These are phyloP conservation scores for Drosophila cracens DNA, from an alignment of 2,888 invertebrate genomes.

Conservation along the genomic window DNA sequence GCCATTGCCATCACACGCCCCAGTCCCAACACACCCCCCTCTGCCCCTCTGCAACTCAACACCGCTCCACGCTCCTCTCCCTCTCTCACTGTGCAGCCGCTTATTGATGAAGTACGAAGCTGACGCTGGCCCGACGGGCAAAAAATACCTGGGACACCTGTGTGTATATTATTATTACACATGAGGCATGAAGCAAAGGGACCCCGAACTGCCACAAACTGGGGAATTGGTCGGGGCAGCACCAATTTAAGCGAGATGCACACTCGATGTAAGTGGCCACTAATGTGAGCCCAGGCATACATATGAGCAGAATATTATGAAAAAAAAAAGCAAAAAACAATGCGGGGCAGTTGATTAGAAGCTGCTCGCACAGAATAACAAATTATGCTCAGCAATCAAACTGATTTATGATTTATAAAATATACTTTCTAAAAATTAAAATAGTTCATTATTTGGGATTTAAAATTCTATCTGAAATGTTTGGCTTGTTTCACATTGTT, in stretches of 20 bases:
- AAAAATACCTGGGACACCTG: constrained; percentile 80
- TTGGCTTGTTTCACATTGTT: background rate
- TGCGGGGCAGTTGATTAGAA: constrained; percentile 31
- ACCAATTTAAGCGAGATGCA: constrained; percentile 70
- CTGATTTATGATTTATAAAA: background rate
- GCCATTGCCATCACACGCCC: constrained; percentile 50
- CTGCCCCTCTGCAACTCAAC: too few species aligned
- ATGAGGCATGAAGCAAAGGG: constrained; percentile 51
- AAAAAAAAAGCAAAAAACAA: constrained; percentile 26
- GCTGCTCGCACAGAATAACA: constrained; percentile 1
- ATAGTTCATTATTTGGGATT: background rate
- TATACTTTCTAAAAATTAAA: background rate
- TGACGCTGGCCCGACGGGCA: constrained; percentile 69
- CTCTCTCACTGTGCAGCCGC: constrained; percentile 5
- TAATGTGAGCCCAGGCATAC: constrained; percentile 60
- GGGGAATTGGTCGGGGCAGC: constrained; percentile 32
- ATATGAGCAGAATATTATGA: constrained; percentile 14
- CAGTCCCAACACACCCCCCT: background rate
- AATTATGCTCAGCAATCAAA: background rate
- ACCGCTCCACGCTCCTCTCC: background rate
- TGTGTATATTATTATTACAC: constrained; percentile 84
- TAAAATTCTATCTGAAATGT: background rate
- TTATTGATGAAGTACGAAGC: constrained; percentile 79
- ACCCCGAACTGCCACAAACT: background rate
- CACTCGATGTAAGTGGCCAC: constrained; percentile 72